Conservation (phyloP, 2,797 vertebrate species). For the Enteromius viviparus region DNA sequence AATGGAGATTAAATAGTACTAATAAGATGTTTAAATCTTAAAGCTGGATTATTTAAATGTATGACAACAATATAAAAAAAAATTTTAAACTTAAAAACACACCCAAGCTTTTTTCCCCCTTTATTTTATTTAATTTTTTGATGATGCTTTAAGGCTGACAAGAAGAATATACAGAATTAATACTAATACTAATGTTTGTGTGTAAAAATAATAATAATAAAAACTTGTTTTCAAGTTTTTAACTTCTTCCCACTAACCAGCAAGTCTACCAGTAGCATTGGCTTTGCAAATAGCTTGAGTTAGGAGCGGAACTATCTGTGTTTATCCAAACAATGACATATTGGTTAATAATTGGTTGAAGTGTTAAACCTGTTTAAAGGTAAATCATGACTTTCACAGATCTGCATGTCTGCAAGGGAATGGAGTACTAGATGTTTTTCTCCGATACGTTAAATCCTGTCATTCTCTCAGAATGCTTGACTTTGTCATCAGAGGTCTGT, state of each 20-base stretch:
- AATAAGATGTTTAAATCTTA: not conserved
- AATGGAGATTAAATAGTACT: not conserved
- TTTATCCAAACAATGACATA: not conserved
- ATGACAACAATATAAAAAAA: too few relatives aligned
- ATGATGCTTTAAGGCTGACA: not conserved
- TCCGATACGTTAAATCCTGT: not conserved
- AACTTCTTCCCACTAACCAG: not conserved
- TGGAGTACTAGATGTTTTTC: not conserved
- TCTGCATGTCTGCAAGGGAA: not conserved
- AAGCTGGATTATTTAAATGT: not conserved
- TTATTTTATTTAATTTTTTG: too few relatives aligned
- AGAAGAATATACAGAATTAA: not conserved
- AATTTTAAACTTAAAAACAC: too few relatives aligned
- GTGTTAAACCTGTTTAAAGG: not conserved
- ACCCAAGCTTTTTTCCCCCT: not conserved
- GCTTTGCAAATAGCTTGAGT: not conserved
- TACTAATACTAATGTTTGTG: not conserved
- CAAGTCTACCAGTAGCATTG: not conserved
- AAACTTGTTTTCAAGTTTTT: too few relatives aligned
- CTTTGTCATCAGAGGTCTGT: conserved; percentile 24
- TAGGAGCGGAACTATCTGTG: not conserved
- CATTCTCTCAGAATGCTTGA: conserved; percentile 8
- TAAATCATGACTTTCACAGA: not conserved
- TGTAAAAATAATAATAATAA: too few relatives aligned
- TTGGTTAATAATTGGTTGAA: not conserved